Conservation (phyloP, 2,888 invertebrate species). For the Mamestra brassicae region DNA sequence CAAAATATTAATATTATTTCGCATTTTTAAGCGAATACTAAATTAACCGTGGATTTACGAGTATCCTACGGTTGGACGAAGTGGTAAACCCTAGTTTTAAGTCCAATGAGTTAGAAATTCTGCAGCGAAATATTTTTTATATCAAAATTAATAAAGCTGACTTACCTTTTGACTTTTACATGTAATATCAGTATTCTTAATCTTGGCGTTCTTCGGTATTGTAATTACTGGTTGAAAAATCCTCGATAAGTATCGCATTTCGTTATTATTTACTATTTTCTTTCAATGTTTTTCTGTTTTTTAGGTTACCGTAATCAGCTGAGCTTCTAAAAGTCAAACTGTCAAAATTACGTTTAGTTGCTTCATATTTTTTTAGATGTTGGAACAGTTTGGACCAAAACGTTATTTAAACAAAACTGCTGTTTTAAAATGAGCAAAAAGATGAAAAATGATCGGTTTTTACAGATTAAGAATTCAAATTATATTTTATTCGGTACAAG, state of each 20-base stretch:
- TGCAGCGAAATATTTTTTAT: too few relatives aligned
- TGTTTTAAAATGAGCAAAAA: not conserved
- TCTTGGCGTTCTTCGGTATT: conserved; percentile 92
- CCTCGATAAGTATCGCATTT: conserved; percentile 91
- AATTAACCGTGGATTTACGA: too few relatives aligned
- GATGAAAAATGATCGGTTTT: too few relatives aligned
- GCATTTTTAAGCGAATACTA: too few relatives aligned
- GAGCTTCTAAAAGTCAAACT: conserved; percentile 33
- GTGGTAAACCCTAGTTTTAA: too few relatives aligned
- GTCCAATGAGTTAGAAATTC: too few relatives aligned
- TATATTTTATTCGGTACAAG: not conserved
- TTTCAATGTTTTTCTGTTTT: conserved; percentile 34
- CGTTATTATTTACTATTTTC: conserved; percentile 34
- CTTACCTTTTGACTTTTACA: conserved; percentile 95
- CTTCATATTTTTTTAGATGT: not conserved
- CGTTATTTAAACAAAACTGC: not conserved
- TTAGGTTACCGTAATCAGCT: conserved; percentile 63
- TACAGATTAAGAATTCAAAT: not conserved
- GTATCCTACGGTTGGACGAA: too few relatives aligned
- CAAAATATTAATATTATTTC: too few relatives aligned
- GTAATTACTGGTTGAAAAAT: conserved; percentile 93
- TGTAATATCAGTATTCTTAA: conserved; percentile 91
- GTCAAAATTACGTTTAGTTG: conserved; percentile 43
- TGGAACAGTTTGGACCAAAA: too few relatives aligned
- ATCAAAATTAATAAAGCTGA: not conserved